Conservation (phyloP, 2,888 invertebrate genomes). For the Frankliniella intonsa region DNA sequence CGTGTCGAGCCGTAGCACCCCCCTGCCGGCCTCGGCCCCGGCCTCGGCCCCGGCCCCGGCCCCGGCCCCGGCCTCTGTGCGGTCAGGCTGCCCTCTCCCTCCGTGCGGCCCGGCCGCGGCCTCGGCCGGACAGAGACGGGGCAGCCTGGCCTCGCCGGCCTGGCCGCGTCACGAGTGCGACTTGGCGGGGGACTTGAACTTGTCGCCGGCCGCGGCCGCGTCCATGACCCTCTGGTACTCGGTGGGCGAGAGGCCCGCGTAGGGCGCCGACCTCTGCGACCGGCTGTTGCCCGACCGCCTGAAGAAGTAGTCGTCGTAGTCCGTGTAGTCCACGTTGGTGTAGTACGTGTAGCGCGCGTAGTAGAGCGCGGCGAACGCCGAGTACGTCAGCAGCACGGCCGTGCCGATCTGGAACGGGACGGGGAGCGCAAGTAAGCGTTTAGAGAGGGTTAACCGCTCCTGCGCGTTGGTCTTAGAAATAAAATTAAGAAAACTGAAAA, state of each 20-base stretch:
- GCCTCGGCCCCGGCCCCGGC: no score
- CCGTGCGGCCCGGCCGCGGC: no score
- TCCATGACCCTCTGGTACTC: constrained; percentile 24
- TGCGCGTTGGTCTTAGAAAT: no score
- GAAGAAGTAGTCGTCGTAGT: constrained; percentile 53
- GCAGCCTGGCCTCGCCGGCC: neutral
- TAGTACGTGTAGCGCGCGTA: constrained; percentile 83
- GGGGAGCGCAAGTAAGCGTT: neutral
- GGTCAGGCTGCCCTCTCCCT: no score
- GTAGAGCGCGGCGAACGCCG: constrained; percentile 79
- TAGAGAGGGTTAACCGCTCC: no score
- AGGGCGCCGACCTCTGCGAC: constrained; percentile 51
- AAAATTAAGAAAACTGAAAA: no score
- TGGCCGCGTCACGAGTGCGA: constrained; percentile 37
- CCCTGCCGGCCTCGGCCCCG: no score
- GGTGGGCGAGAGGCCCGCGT: constrained; percentile 42
- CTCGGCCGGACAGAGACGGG: neutral
- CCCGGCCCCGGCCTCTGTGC: no score
- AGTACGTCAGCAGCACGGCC: constrained; percentile 73
- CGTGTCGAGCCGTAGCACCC: no score
- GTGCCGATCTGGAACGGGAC: constrained; percentile 63
- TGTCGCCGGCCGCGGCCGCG: neutral
- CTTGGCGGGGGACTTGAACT: neutral
- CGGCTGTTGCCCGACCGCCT: constrained; percentile 48
- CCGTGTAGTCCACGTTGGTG: constrained; percentile 68